A percentile compares a stretch with the other conserved stretches of the same genome.
Conservation (phyloP, 2,888 invertebrate species). For the Pammene fasciana region DNA sequence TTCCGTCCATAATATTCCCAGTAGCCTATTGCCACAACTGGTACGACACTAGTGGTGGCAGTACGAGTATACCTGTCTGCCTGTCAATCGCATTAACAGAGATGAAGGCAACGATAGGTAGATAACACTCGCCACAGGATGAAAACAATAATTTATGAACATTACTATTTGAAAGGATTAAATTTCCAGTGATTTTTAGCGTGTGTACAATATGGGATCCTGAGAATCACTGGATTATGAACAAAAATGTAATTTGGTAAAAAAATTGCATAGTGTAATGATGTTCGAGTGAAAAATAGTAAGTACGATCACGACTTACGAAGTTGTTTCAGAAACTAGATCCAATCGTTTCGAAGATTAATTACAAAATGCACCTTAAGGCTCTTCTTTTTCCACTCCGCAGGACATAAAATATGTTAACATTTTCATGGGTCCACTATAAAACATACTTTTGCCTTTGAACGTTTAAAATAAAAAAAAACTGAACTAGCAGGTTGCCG, state of each 20-base stretch:
- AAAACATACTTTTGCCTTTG: not conserved
- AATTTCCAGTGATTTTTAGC: no score
- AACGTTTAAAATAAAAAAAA: slow-evolving; percentile 6
- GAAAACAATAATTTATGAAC: not conserved
- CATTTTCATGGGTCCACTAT: not conserved
- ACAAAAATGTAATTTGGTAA: not conserved
- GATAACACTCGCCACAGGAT: no score
- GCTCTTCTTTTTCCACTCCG: not conserved
- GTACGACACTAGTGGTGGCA: not conserved
- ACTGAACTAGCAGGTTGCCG: not conserved
- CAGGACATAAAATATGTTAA: not conserved
- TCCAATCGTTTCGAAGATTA: no score
- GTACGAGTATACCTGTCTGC: slow-evolving; percentile 5
- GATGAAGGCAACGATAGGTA: not conserved
- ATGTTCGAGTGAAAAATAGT: no score
- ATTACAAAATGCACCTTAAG: no score
- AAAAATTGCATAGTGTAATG: no score
- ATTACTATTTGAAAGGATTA: slow-evolving; percentile 1
- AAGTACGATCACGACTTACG: no score
- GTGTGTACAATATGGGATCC: not conserved
- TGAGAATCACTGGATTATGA: not conserved
- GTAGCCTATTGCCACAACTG: not conserved
- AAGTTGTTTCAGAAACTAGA: no score
- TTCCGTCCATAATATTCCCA: not conserved
- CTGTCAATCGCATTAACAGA: slow-evolving; percentile 37